phyloP scores from a whole-genome alignment of 2,797 vertebrate species.

The Anableps anableps region DNA sequence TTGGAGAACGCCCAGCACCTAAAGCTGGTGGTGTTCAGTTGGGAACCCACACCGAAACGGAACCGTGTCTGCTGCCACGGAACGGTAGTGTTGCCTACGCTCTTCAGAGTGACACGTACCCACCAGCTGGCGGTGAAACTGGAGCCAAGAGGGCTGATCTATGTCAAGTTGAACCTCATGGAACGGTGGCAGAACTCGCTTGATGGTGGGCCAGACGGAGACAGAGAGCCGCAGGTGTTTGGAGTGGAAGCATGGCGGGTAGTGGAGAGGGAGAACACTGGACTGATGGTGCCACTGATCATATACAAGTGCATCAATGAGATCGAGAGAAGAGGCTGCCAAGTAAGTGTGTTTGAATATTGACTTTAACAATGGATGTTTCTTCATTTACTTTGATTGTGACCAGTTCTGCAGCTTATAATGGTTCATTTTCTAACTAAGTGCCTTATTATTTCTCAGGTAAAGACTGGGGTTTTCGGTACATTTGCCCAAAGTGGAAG shows the following conservation, averaged over 20 bases:
- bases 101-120: slow-evolving; percentile 90
- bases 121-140: slow-evolving; percentile 95
- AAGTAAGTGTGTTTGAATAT: slow-evolving; percentile 81
- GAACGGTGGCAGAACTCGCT: slow-evolving; percentile 97
- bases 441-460: background rate
- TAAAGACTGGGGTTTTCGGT: background rate
- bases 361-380: background rate
- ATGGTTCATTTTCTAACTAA: background rate
- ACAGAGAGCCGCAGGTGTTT: slow-evolving; percentile 88
- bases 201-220: slow-evolving; percentile 78
- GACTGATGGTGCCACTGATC: slow-evolving; percentile 91
- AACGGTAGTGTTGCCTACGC: slow-evolving; percentile 89
- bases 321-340: slow-evolving; percentile 96
- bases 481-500: background rate
- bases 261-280: slow-evolving; percentile 90
- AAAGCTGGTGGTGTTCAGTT: slow-evolving; percentile 97
- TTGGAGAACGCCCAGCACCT: slow-evolving; percentile 97
- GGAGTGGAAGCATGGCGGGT: slow-evolving; percentile 91
- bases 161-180: slow-evolving; percentile 94
- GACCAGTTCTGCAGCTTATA: background rate
- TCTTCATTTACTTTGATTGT: background rate
- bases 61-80: slow-evolving; percentile 96
- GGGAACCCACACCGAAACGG: slow-evolving; percentile 91
- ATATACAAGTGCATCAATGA: slow-evolving; percentile 95
- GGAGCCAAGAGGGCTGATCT: slow-evolving; percentile 95